Base-by-base conservation (phyloP, 64 coral and sea anemone genomes). In the Stichodactyla mertensii region DNA sequence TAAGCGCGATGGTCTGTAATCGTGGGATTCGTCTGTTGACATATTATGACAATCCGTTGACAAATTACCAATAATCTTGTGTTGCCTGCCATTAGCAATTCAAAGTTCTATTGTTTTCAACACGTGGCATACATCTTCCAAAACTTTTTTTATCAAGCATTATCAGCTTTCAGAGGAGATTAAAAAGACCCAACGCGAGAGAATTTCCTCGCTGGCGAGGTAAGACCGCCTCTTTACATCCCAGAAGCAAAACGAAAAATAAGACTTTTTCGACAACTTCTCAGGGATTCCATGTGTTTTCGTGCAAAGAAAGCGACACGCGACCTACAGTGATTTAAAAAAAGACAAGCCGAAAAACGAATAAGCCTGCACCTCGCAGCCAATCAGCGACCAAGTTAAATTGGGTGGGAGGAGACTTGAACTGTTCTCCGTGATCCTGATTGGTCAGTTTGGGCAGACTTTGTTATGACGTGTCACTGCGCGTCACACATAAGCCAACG, bases 11-110 rank as follows among this genome's bases (percentile, higher is more conserved):
- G 56, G 54, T 54, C 79, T 71, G 86, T 74, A 87, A 82, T 84
- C 61, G 59, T 61, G 55, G 87, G 89, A 87, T 97, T 90, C 94
- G 84, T 90, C 89, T 93, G 70, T 93, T 84, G 66, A 52, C 54
- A 84, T 97, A 90, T 97, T 97, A 89, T 97, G 94, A 97, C 91
- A 95, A 88, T 89, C 89, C 90, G 78, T 66, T 89, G 87, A 92
- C 93, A 96, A 92, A 92, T 88, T 88, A 92, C 61, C 86, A 84
- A 92, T 89, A 83, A 10, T 83, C 84, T 82, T 31, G 81, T 82
- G 91, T 80, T 87, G 90, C 89, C 84, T 81, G 23, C 91, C 83
- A 97, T 96, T 96, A 92, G 87, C 71, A 77, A 93, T 90, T 60
- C 94, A 84, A 84, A 52, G 70, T 28, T 53, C 91, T 82, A 97